phyloP scores from a whole-genome alignment of 1,140 invertebrate genomes.

The Pemphigus obesinymphae region DNA sequence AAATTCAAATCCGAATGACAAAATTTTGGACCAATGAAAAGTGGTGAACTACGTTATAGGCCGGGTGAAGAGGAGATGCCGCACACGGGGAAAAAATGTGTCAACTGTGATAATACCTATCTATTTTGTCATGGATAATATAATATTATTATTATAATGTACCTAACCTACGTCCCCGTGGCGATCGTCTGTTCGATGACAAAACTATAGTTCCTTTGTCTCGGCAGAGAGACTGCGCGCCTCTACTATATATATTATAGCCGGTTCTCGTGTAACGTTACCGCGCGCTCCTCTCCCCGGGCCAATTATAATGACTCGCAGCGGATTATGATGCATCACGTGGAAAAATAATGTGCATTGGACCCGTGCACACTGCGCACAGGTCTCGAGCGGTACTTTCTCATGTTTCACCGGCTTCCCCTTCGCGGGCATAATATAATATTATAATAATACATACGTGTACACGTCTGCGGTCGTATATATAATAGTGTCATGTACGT shows the following conservation, averaged over 20 bases:
- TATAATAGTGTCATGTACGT: background rate
- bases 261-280: conserved; percentile 1
- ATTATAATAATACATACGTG: background rate
- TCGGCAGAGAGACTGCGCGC: background rate
- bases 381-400: conserved; percentile 13
- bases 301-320: conserved; percentile 32
- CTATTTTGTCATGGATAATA: too few relatives aligned
- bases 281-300: background rate
- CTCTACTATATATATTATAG: too few relatives aligned
- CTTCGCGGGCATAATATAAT: background rate
- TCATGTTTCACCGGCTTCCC: conserved; percentile 30
- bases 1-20: too few relatives aligned
- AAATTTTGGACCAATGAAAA: too few relatives aligned
- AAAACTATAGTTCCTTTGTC: conserved; percentile 23
- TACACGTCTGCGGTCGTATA: background rate
- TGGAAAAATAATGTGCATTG: conserved; percentile 30
- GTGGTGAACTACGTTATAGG: too few relatives aligned
- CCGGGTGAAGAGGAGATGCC: too few relatives aligned
- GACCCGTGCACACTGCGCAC: background rate
- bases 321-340: conserved; percentile 14
- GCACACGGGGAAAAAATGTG: too few relatives aligned
- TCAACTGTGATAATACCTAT: too few relatives aligned
- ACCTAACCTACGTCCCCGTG: too few relatives aligned
- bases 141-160: too few relatives aligned
- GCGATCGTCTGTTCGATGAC: conserved; percentile 12